These are phyloP conservation scores for Rotaria sp. DNA, from an alignment of 2,888 invertebrate species.

Conservation along the genomic window DNA sequence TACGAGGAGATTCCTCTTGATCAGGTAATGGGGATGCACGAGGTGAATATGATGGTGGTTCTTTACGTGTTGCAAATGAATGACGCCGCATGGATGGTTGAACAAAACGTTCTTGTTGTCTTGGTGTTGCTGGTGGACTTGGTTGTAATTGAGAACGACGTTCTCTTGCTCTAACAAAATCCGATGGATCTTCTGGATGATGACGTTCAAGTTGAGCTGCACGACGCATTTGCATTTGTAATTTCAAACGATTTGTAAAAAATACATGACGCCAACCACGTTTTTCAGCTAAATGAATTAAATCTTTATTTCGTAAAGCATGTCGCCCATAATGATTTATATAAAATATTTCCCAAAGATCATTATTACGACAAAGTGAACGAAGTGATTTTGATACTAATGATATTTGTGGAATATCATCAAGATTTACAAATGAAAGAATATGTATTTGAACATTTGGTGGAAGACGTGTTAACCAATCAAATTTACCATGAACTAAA, in stretches of 20 bases:
- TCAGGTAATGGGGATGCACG: neutral
- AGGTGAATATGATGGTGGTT: neutral
- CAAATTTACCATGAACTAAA: conserved; percentile 46
- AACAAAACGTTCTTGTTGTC: neutral
- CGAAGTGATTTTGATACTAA: conserved; percentile 47
- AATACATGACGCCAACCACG: conserved; percentile 53
- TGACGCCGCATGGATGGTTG: neutral
- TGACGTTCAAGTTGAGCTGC: neutral
- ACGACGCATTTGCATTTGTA: conserved; percentile 47
- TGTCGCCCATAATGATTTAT: conserved; percentile 44
- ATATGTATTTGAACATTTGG: conserved; percentile 46
- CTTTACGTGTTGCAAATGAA: conserved; percentile 17
- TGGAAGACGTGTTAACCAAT: conserved; percentile 48
- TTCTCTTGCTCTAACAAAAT: neutral
- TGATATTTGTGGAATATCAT: conserved; percentile 48
- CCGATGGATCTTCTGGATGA: neutral
- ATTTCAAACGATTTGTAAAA: conserved; percentile 54
- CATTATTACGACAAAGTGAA: conserved; percentile 47
- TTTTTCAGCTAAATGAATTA: conserved; percentile 45
- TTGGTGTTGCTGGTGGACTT: neutral
- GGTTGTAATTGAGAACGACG: neutral
- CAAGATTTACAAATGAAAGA: conserved; percentile 48
- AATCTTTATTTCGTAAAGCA: neutral
- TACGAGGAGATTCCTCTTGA: neutral
- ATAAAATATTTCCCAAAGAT: conserved; percentile 51